phyloP scores from a whole-genome alignment of 2,113 vertebrate species.

The Oostethus manadensis region DNA sequence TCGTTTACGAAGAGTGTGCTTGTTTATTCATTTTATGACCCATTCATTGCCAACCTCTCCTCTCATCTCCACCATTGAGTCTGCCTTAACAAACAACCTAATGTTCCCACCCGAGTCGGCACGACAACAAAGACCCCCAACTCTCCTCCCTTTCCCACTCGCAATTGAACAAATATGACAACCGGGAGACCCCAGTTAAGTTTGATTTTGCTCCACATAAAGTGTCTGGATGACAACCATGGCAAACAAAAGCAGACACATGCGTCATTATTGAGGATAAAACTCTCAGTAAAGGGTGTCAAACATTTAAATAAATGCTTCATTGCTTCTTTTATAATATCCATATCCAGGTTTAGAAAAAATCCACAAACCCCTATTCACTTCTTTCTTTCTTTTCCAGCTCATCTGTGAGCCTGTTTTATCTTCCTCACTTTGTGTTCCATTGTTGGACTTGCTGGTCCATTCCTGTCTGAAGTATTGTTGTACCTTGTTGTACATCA shows the following conservation, averaged over 20 bases:
- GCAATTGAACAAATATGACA: slow-evolving; percentile 48
- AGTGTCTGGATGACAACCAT: slow-evolving; percentile 5
- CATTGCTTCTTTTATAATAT: no score
- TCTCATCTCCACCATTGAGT: slow-evolving; percentile 38
- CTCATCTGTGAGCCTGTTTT: no score
- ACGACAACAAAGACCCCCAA: slow-evolving; percentile 44
- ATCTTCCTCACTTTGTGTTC: no score
- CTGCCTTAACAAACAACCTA: slow-evolving; percentile 47
- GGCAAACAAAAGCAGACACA: slow-evolving; percentile 13
- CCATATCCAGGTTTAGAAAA: no score
- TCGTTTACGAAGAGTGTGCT: slow-evolving; percentile 25
- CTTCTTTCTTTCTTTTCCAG: no score
- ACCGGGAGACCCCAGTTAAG: slow-evolving; percentile 17
- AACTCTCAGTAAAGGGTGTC: no score
- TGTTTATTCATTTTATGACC: slow-evolving; percentile 22
- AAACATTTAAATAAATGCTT: no score
- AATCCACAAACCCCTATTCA: no score
- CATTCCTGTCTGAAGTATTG: no score
- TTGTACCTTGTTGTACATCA: no score
- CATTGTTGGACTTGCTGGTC: no score
- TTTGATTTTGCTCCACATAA: slow-evolving; percentile 13
- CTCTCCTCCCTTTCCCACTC: slow-evolving; percentile 24
- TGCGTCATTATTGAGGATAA: not conserved
- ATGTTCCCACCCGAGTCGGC: slow-evolving; percentile 57
- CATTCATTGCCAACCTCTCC: slow-evolving; percentile 32